phyloP scores from a whole-genome alignment of 2,113 vertebrate species.

The Antidorcas marsupialis region DNA sequence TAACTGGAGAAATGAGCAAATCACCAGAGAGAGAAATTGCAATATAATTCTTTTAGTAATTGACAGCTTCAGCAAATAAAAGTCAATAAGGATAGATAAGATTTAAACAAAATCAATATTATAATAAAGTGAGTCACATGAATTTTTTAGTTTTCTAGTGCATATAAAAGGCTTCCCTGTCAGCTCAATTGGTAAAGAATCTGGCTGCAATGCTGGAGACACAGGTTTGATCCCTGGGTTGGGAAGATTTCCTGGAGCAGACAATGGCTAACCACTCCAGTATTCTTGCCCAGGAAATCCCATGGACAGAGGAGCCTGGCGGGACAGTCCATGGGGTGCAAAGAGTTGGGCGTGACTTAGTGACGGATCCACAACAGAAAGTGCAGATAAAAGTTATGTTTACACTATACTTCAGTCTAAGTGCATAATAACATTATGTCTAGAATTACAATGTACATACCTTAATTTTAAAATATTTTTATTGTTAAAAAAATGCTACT shows the following conservation, averaged over 20 bases:
- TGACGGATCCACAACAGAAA: background rate
- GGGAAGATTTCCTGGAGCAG: background rate
- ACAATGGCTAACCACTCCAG: background rate
- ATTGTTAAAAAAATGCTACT: background rate
- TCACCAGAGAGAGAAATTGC: background rate
- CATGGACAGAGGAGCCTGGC: background rate
- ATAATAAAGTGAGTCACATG: background rate
- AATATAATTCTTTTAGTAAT: background rate
- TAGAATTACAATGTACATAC: background rate
- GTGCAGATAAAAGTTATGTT: background rate
- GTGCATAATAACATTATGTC: background rate
- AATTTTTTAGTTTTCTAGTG: background rate
- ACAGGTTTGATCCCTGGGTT: background rate
- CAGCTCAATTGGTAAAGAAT: background rate
- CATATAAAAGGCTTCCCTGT: background rate
- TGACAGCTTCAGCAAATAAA: background rate
- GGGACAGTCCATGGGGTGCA: background rate
- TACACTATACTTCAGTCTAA: background rate
- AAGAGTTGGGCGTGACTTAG: background rate
- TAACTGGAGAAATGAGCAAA: background rate
- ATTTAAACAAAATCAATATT: background rate
- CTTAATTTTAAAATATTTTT: background rate
- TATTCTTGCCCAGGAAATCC: background rate
- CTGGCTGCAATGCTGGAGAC: background rate
- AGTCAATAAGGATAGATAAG: background rate